phyloP scores from a whole-genome alignment of 2,888 invertebrate species.

The Macaria liturata region DNA sequence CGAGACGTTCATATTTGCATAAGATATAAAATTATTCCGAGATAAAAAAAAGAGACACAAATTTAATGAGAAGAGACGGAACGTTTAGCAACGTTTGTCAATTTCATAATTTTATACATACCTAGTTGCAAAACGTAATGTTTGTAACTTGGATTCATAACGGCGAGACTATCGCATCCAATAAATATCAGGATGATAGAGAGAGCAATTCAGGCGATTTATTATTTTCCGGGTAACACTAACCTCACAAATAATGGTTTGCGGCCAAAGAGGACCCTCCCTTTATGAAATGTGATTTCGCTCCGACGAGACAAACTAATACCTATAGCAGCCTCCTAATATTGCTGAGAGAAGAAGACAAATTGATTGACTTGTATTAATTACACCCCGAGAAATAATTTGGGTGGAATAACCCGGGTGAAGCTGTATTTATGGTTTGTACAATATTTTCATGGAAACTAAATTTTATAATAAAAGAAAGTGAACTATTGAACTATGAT shows the following conservation, averaged over 20 bases:
- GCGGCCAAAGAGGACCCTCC: constrained; percentile 26
- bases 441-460: too few species aligned
- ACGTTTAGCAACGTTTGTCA: constrained; percentile 7
- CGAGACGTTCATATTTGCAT: constrained; percentile 17
- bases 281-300: constrained; percentile 31
- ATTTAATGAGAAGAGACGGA: constrained; percentile 4
- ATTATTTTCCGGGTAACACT: constrained; percentile 26
- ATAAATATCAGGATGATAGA: constrained; percentile 29
- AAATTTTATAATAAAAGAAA: too few species aligned
- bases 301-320: neutral
- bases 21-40: constrained; percentile 8
- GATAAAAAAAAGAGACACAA: constrained; percentile 11
- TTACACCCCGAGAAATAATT: too few species aligned
- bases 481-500: too few species aligned
- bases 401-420: too few species aligned
- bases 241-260: constrained; percentile 29
- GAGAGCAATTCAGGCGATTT: constrained; percentile 32
- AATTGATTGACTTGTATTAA: too few species aligned
- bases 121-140: too few species aligned
- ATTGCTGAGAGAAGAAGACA: too few species aligned
- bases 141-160: too few species aligned
- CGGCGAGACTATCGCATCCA: constrained; percentile 13
- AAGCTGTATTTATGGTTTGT: too few species aligned
- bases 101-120: neutral
- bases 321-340: too few species aligned